Base-by-base conservation (phyloP, 2,113 vertebrate species). In the Bufo gargarizans region DNA sequence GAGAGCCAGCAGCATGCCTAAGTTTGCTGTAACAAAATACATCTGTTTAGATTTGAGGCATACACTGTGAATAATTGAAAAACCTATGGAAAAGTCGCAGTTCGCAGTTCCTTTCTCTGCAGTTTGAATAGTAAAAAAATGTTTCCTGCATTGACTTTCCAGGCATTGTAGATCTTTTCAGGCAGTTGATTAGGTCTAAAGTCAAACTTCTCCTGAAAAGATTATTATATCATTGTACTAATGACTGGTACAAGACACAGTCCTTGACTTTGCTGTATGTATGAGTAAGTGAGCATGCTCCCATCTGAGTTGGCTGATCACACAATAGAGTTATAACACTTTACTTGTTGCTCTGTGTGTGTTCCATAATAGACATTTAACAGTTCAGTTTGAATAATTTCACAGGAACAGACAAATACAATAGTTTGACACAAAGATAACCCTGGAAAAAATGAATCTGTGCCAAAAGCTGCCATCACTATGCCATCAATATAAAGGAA, bases 241-340 rank as follows among this genome's bases (percentile, higher is more conserved):
- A 71, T 71, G 55, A 65, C 33, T 43, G 14, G 49, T 56, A 55
- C 17, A 69, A n/a, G 82, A 16, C 20, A 71, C 65, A 69, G 65
- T 55, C 82, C 63, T 56, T 84, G 82, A 84, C 82, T 71, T 55
- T 47, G 58, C 3, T 55, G 33, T 53, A 22, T 8, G n/a, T 56
- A 71, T 71, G 82, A 50, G n/a, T 71, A 84, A 69, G 45, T 69
- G 17, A 84, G 65, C 22, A 71, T 84, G 82, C 49, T 71, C 50
- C 16, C 0, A 10, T 53, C 22, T 56, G 50, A 33, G 17, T 9
- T 49, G 13, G 12, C n/a, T 55, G 6, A 55, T 11, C 71, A 55
- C 43, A 71, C 49, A 71, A 53, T 53, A 43, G 5, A 56, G 65
- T n/a, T 71, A 17, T 71, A 84, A 71, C 13, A 71, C 65, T 59